phyloP scores from a whole-genome alignment of 2,888 invertebrate species.

The Papilio protenor region DNA sequence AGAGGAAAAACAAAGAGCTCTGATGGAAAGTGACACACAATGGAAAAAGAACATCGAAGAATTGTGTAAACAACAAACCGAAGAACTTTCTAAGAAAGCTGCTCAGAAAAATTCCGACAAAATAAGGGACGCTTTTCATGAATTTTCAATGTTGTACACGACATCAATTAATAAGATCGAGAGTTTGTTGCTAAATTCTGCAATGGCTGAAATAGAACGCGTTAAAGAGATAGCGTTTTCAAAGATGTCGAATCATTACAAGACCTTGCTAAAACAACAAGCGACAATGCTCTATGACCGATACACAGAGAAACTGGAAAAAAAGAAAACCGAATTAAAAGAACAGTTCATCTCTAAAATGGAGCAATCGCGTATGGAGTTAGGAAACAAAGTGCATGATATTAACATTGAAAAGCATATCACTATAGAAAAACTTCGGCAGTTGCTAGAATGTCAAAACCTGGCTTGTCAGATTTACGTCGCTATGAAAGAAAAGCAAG shows the following conservation, averaged over 20 bases:
- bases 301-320: conserved; percentile 60
- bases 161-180: conserved; percentile 67
- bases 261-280: conserved; percentile 62
- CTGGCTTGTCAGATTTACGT: conserved; percentile 78
- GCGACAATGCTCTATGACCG: conserved; percentile 64
- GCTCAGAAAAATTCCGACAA: conserved; percentile 59
- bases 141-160: conserved; percentile 63
- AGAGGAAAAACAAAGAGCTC: conserved; percentile 55
- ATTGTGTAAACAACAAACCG: conserved; percentile 55
- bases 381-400: conserved; percentile 63
- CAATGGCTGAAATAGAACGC: conserved; percentile 62
- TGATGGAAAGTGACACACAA: conserved; percentile 60
- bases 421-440: conserved; percentile 68
- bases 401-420: conserved; percentile 71
- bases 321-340: conserved; percentile 62
- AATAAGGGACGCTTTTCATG: conserved; percentile 61
- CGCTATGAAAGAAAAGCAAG: conserved; percentile 73
- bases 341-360: conserved; percentile 59
- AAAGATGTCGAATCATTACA: conserved; percentile 63
- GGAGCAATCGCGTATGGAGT: conserved; percentile 53
- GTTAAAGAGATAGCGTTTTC: conserved; percentile 55
- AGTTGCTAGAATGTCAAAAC: conserved; percentile 69
- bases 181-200: conserved; percentile 61
- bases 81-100: conserved; percentile 54
- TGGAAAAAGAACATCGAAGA: conserved; percentile 62